Evolutionary conservation across 1,140 invertebrate genomes (phyloP), one percentile per base, ranked within the genome.

Genomic region (Neodiprion fabricii): DNA sequence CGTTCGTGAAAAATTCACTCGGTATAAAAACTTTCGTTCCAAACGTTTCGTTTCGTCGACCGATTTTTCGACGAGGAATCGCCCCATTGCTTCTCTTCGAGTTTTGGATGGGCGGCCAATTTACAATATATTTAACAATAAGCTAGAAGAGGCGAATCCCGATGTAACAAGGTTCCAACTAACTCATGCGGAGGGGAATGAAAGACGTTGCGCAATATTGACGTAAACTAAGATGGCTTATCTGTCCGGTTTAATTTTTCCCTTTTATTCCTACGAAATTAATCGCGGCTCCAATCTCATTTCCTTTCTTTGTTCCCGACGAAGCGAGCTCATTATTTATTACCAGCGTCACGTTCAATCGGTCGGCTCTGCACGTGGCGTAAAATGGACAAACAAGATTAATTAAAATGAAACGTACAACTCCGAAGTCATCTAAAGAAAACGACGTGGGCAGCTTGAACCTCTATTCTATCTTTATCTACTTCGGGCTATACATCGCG

Each of bases 181-280:
- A 21, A 21, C 17, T 21, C 17, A 21, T 21, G 17, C 17, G 28
- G 2, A 40, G 28, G 28, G 28, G 28, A 40, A 40, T 40, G 48
- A 61, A 75, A 47, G 71, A 48, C n/a, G 47, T 72, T 75, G n/a
- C 17, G 8, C 48, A 61, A 72, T 28, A 40, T 21, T 72, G 17
- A 14, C 48, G 66, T 73, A 14, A 14, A 75, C 48, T n/a, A 53
- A 50, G 65, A 21, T 7, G 70, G 53, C 11, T 61, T 61, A 14
- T 14, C 11, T 61, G 28, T 17, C 11, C 4, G n/a, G n/a, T 9
- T 61, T 17, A 61, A 61, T 61, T 61, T 61, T 61, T 61, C 11
- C 53, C 53, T 14, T 61, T 61, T 61, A 14, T 61, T 17, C 53
- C 53, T 61, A 14, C 11, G n/a, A 61, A 61, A 14, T 14, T 14